These are phyloP conservation scores for Druon quercuslanigerum DNA, from an alignment of 1,140 invertebrate species.

Conservation along the genomic window DNA sequence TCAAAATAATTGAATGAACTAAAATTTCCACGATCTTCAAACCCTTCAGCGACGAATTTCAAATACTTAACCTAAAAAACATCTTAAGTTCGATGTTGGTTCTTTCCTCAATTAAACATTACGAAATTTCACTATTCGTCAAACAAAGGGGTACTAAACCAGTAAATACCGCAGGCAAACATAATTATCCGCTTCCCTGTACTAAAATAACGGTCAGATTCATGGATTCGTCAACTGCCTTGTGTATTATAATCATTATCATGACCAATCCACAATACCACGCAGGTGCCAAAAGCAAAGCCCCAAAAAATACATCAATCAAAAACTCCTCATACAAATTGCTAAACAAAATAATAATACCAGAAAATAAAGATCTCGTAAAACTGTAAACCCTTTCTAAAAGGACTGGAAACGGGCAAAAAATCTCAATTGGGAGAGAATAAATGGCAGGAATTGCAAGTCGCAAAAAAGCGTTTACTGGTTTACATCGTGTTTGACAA, in stretches of 20 bases:
- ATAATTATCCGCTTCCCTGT: not conserved
- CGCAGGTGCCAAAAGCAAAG: constrained; percentile 15
- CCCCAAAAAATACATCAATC: not conserved
- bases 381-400: too few relatives aligned
- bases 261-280: constrained; percentile 6
- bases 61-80: not conserved
- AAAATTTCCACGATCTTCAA: not conserved
- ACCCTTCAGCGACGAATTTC: not conserved
- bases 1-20: not conserved
- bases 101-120: not conserved
- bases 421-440: too few relatives aligned
- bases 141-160: not conserved
- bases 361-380: too few relatives aligned
- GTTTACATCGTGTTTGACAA: constrained; percentile 22
- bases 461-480: not conserved
- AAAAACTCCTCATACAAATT: not conserved
- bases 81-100: not conserved
- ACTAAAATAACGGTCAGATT: not conserved
- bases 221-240: not conserved
- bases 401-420: too few relatives aligned
- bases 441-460: not conserved
- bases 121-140: not conserved
- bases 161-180: not conserved
- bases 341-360: not conserved
- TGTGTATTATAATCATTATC: not conserved